phyloP scores from a whole-genome alignment of 1,140 invertebrate species.

The Drosophila rufa region DNA sequence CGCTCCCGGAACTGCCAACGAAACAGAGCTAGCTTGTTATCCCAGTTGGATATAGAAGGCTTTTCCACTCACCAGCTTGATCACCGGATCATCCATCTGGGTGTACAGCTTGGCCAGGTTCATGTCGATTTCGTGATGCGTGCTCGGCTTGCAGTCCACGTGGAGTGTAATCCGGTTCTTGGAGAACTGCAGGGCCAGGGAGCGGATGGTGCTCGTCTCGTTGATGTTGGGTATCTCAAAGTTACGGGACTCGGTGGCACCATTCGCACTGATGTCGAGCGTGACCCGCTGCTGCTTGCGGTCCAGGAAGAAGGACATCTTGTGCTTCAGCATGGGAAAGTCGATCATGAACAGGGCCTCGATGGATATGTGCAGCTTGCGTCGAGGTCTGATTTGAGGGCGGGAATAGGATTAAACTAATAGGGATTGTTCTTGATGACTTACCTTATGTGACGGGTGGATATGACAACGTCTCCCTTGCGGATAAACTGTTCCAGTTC shows the following conservation, averaged over 20 bases:
- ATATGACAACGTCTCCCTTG: slow-evolving; percentile 87
- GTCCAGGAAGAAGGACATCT: slow-evolving; percentile 89
- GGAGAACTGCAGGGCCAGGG: slow-evolving; percentile 76
- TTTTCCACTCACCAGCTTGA: slow-evolving; percentile 75
- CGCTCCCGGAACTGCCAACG: slow-evolving; percentile 85
- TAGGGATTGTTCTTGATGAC: no score
- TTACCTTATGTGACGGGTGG: slow-evolving; percentile 87
- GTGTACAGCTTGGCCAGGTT: slow-evolving; percentile 80
- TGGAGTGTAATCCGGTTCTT: slow-evolving; percentile 78
- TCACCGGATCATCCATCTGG: slow-evolving; percentile 84
- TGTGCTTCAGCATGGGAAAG: slow-evolving; percentile 87
- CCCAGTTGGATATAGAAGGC: neutral
- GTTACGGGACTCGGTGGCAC: slow-evolving; percentile 75
- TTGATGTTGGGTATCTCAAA: slow-evolving; percentile 84
- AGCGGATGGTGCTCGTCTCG: slow-evolving; percentile 83
- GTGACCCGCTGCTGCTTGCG: slow-evolving; percentile 88
- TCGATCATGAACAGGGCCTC: slow-evolving; percentile 89
- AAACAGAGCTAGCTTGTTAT: slow-evolving; percentile 11
- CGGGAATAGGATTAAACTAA: neutral
- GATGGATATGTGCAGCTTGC: slow-evolving; percentile 85
- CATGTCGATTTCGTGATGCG: slow-evolving; percentile 79
- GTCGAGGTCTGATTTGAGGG: slow-evolving; percentile 82
- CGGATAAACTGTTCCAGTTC: slow-evolving; percentile 87
- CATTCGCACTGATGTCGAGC: slow-evolving; percentile 81
- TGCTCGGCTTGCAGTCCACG: slow-evolving; percentile 83